These are phyloP conservation scores for Apodemus speciosus DNA, from an alignment of 2,113 vertebrate genomes.

Conservation along the genomic window DNA sequence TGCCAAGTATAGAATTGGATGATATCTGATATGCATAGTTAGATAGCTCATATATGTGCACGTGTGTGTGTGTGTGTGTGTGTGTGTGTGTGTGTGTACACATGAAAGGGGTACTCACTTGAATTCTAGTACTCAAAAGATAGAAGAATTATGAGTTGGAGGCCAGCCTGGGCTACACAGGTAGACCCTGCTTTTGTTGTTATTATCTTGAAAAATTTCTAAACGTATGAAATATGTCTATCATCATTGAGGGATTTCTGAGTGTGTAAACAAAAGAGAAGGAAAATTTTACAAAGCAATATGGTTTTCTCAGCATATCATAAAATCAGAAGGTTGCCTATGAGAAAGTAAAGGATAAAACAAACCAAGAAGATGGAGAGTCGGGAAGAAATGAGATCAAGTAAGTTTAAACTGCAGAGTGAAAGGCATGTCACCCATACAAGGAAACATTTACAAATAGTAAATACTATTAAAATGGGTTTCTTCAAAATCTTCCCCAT, in stretches of 20 bases:
- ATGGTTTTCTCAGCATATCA: neutral
- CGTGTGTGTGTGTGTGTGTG: too few relatives aligned
- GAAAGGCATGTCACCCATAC: conserved; percentile 14
- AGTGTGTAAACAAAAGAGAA: neutral
- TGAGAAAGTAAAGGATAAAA: conserved; percentile 36
- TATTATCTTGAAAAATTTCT: conserved; percentile 2
- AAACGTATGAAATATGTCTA: neutral
- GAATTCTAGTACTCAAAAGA: neutral
- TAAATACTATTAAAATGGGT: conserved; percentile 27
- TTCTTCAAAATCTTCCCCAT: conserved; percentile 20
- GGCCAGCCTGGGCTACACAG: neutral
- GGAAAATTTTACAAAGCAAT: neutral
- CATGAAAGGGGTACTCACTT: neutral
- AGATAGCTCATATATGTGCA: neutral
- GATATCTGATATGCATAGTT: neutral
- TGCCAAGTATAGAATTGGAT: neutral
- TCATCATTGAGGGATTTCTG: neutral
- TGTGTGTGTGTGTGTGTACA: too few relatives aligned
- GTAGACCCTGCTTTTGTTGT: neutral
- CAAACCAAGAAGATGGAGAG: neutral
- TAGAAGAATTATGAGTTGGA: neutral
- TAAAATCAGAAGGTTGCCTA: neutral
- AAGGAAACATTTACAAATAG: conserved; percentile 45
- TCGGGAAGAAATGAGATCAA: conserved; percentile 39
- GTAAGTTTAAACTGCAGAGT: neutral